Conservation (phyloP, 2,113 vertebrate species). For the Noctilio leporinus region DNA sequence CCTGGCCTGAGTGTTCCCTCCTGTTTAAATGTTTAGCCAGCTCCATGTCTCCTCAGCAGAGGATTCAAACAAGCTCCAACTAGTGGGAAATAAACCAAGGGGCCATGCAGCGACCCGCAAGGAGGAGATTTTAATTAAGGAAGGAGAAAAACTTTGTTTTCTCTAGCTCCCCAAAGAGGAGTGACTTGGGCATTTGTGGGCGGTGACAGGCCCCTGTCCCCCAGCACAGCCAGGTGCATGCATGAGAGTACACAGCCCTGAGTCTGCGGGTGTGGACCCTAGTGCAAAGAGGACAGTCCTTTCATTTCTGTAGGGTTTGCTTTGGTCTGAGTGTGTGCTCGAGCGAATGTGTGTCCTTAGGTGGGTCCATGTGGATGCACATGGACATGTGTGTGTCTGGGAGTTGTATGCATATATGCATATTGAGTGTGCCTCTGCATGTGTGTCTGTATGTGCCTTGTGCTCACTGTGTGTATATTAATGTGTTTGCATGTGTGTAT, state of each 20-base stretch:
- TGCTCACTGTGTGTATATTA: neutral
- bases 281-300: neutral
- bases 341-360: neutral
- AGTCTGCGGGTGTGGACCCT: neutral
- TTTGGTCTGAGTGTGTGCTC: neutral
- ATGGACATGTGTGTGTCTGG: fast-evolving
- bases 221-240: neutral
- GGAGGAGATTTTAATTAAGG: neutral
- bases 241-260: neutral
- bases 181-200: neutral
- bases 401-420: neutral
- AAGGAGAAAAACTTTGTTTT: neutral
- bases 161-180: neutral
- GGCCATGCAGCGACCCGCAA: neutral
- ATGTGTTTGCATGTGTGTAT: neutral
- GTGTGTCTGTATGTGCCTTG: neutral
- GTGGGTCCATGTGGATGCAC: neutral
- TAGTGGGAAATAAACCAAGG: neutral
- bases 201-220: neutral
- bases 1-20: neutral
- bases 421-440: neutral
- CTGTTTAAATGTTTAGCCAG: neutral
- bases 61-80: neutral
- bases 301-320: neutral
- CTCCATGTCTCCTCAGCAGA: neutral